phyloP scores from a whole-genome alignment of 1,140 invertebrate genomes.

The roundworm (Caenorhabditis elegans) region WBcel235 BX284605.5:10789501-10790000 shows the following conservation, averaged over 20 bases:
- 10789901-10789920: constrained; percentile 10
- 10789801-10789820: constrained; percentile 21
- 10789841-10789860: constrained; percentile 43
- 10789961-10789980: constrained; percentile 14
- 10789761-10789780: constrained; percentile 26
- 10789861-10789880: constrained; percentile 12
- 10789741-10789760: constrained; percentile 25
- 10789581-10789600: too few relatives aligned
- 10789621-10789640: too few relatives aligned
- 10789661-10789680: neutral
- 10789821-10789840: constrained; percentile 28
- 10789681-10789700: neutral
- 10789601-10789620: too few relatives aligned
- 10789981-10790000: constrained; percentile 33
- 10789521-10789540: too few relatives aligned
- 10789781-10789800: constrained; percentile 37
- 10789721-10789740: constrained; percentile 26
- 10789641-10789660: too few relatives aligned
- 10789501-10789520: too few relatives aligned
- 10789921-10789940: neutral
- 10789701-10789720: constrained; percentile 17
- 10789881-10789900: neutral
- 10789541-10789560: too few relatives aligned
- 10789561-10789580: too few relatives aligned
- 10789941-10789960: constrained; percentile 19